Evolutionary conservation across 64 coral and sea anemone genomes (phyloP), one percentile per base, ranked within the genome.

Genomic region (Stichodactyla mertensii): DNA sequence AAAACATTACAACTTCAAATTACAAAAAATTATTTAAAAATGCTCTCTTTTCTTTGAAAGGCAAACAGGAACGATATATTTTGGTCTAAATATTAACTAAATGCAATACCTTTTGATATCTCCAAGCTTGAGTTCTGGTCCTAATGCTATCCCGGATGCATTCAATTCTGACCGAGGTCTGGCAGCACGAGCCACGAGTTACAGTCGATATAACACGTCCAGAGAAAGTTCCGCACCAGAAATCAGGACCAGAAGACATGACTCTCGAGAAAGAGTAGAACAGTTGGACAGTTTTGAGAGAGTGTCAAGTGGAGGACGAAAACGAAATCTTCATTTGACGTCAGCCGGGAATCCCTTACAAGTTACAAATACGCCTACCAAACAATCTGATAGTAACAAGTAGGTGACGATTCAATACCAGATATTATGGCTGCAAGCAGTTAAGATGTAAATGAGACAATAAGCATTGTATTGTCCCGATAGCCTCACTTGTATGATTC

Each of bases 161-260:
- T 89, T 74, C 71, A 95, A 92, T 61, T 70, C 88, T 10, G 88
- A 59, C 45, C 93, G 92, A 79, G 95, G 92, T 82, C 31, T 94
- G 83, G 95, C 90, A 4, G 96, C 96, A 23, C 96, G 93, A 15
- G 96, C 92, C 19, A 98, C 93, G 10, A 79, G 70, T 16, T 98
- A 98, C 71, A 98, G 93, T 55, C 93, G 93, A 3, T 87, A 98
- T 71, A 92, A 79, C 4, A 51, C 89, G 16, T 88, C 84, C 11
- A 89, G 96, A 55, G 90, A 64, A 67, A 54, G 31, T 24, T 92
- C 88, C 54, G 93, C 89, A 58, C 77, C 74, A 10, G 22, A 67
- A 16, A 19, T 12, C n/a, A 86, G 86, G 20, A 81, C 78, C 26
- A 71, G 61, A 6, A 88, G 84, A 27, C 5, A n/a, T 6, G 70